These are phyloP conservation scores for Bradypus variegatus DNA, from an alignment of 2,797 vertebrate genomes.

Conservation along the genomic window DNA sequence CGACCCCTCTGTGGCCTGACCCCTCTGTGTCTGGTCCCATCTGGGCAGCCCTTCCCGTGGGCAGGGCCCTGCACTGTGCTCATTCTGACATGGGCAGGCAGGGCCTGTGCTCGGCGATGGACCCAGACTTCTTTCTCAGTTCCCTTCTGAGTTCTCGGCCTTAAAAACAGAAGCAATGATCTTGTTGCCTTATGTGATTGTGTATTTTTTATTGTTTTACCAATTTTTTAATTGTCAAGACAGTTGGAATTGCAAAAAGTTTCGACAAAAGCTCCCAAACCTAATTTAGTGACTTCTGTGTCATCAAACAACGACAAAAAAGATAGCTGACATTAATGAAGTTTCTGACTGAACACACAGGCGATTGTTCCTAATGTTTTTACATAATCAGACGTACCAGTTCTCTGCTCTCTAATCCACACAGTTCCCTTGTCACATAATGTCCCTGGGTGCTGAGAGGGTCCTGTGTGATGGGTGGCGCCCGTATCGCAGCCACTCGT, in stretches of 20 bases:
- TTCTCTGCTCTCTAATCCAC: neutral
- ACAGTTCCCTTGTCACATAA: neutral
- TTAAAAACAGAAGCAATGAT: neutral
- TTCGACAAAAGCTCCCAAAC: neutral
- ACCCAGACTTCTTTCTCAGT: neutral
- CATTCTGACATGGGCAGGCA: neutral
- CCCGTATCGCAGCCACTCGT: neutral
- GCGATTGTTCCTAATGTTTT: neutral
- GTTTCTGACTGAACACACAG: neutral
- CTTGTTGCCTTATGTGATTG: neutral
- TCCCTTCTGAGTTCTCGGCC: neutral
- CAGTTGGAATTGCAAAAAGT: neutral
- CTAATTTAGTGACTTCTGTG: neutral
- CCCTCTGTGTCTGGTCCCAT: no score
- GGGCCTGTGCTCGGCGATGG: neutral
- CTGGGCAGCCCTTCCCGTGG: no score
- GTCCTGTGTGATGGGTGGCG: neutral
- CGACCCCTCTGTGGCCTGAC: neutral
- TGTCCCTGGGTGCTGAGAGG: neutral
- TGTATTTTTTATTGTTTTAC: neutral
- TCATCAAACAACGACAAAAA: neutral
- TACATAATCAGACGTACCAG: neutral
- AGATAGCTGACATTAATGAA: neutral
- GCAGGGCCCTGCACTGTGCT: neutral
- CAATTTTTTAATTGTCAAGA: neutral